Base-by-base conservation (phyloP, 2,888 invertebrate genomes). In the Chrysolina oricalcia region DNA sequence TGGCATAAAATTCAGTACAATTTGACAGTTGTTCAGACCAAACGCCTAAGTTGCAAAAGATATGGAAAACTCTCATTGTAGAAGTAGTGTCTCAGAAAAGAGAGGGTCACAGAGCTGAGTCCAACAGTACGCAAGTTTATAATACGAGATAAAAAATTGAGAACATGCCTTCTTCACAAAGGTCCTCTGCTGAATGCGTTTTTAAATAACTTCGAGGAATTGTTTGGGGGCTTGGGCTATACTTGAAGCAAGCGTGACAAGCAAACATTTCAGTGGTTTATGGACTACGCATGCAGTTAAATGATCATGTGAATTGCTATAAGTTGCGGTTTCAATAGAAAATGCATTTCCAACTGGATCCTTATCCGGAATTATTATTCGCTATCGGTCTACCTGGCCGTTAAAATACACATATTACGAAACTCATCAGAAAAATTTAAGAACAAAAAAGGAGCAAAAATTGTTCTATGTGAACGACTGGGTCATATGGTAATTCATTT, bases 181-280 rank as follows among this genome's bases (percentile, higher is more conserved):
- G 17, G 48, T 17, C 17, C 17, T 8, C 8, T 17, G 17, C 17
- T 48, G 8, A n/a, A 17, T 48, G 48, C 48, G n/a, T 17, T 10
- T 17, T 48, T 8, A 48, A 48, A 48, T 48, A 48, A n/a, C 48
- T 0, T n/a, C 17, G 2, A 8, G 13, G 48, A 17, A 17, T 48
- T 17, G 17, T 48, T 17, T 9, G 48, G 17, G 17, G 17, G 48
- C 48, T 9, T 5, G 17, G 4, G 48, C 17, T 48, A 48, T 48
- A 48, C 48, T 48, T 10, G 48, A 48, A n/a, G n/a, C 48, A 48
- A 48, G 48, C 48, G 48, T 48, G 48, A 48, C 48, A 48, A 48
- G 17, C n/a, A 48, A 48, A 17, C 48, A 48, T 48, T 48, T 48
- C 48, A 17, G 48, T 11, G 9, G 8, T 46, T 17, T 48, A 48